These are phyloP conservation scores for Pentamera pediparva DNA, from an alignment of 53 echinoderm and acorn worm genomes.

Conservation along the genomic window DNA sequence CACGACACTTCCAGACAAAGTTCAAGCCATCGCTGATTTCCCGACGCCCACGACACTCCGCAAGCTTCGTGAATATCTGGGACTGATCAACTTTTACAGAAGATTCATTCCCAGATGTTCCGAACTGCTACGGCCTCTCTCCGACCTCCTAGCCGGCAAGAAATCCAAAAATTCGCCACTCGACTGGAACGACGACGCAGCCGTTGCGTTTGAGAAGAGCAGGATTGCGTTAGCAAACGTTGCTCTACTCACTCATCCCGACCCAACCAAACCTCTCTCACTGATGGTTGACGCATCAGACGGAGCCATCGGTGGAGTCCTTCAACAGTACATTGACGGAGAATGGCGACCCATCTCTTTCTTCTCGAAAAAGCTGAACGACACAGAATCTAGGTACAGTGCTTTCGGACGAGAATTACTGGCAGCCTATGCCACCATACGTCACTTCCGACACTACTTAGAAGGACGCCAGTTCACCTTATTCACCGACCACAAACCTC, in stretches of 20 bases:
- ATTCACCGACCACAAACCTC: conserved; percentile 46
- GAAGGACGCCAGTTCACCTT: conserved; percentile 48
- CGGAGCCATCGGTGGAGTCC: conserved; percentile 32
- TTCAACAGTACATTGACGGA: conserved; percentile 37
- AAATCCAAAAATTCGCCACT: neutral
- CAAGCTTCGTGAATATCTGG: conserved; percentile 21
- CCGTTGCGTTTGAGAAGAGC: conserved; percentile 3
- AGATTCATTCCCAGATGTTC: conserved; percentile 34
- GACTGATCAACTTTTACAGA: conserved; percentile 36
- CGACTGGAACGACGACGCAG: neutral
- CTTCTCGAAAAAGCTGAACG: conserved; percentile 38
- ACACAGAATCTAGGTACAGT: conserved; percentile 39
- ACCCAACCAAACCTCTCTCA: conserved; percentile 7
- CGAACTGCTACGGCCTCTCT: conserved; percentile 22
- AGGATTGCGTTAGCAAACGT: conserved; percentile 11
- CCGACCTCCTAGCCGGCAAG: conserved; percentile 22
- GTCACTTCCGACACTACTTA: conserved; percentile 38
- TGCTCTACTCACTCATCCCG: conserved; percentile 27
- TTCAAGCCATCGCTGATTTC: conserved; percentile 21
- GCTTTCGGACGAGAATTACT: conserved; percentile 46
- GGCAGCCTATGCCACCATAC: conserved; percentile 39
- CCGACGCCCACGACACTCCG: conserved; percentile 10
- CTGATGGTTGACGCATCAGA: conserved; percentile 36
- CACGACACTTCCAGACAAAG: conserved; percentile 6
- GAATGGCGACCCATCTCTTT: conserved; percentile 47